phyloP scores from a whole-genome alignment of 2,888 invertebrate genomes.

The Girardia tigrina region DNA sequence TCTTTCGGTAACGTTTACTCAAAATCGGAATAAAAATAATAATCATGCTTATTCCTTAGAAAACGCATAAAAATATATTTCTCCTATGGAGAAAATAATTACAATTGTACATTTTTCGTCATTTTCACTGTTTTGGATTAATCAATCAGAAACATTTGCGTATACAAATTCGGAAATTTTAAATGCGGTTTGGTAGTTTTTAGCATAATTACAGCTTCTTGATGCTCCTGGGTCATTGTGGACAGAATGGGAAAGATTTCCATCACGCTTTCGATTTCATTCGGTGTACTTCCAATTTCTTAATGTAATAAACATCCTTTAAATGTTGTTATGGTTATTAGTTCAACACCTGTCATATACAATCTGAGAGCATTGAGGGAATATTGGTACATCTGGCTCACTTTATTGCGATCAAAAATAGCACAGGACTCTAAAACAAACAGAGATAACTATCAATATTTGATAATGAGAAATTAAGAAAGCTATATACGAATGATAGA shows the following conservation, averaged over 20 bases:
- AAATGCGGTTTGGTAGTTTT: constrained; percentile 19
- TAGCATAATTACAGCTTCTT: constrained; percentile 26
- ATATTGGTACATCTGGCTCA: constrained; percentile 12
- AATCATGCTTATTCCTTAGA: neutral
- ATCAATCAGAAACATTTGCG: constrained; percentile 33
- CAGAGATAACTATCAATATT: too few relatives aligned
- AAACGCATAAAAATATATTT: constrained; percentile 13
- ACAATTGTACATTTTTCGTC: neutral
- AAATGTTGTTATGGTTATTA: too few relatives aligned
- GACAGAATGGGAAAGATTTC: constrained; percentile 26
- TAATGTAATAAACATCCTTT: neutral
- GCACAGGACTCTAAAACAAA: neutral
- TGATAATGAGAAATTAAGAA: too few relatives aligned
- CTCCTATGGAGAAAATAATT: neutral
- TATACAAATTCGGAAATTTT: constrained; percentile 30
- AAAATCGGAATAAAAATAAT: neutral
- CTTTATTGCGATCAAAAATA: neutral
- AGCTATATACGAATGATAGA: too few relatives aligned
- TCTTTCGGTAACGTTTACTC: neutral
- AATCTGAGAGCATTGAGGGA: neutral
- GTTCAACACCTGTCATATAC: neutral
- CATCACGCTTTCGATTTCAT: constrained; percentile 17
- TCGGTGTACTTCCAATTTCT: neutral
- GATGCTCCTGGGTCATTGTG: constrained; percentile 30
- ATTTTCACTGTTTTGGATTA: neutral